These are phyloP conservation scores for Sthenelais limicola DNA, from an alignment of 2,888 invertebrate species.

Conservation along the genomic window DNA sequence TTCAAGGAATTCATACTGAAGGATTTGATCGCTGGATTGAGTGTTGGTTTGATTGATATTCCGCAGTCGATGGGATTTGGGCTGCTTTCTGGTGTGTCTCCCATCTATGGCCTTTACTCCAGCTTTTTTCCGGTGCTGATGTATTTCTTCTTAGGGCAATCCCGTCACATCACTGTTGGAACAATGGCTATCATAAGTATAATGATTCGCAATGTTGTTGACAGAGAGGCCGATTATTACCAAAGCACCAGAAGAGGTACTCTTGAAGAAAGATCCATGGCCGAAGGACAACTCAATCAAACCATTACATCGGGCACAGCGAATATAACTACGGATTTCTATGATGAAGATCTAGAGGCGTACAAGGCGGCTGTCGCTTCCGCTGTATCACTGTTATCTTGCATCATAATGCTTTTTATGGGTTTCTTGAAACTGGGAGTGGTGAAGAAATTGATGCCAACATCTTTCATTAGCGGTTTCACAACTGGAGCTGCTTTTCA, in stretches of 20 bases:
- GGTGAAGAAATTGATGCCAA: slow-evolving; percentile 83
- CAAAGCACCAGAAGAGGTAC: no score
- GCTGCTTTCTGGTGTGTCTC: slow-evolving; percentile 72
- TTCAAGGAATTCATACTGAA: slow-evolving; percentile 58
- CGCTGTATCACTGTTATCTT: slow-evolving; percentile 47
- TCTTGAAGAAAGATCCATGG: no score
- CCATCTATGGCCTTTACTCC: slow-evolving; percentile 80
- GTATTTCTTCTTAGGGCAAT: slow-evolving; percentile 88
- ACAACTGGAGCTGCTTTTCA: slow-evolving; percentile 57
- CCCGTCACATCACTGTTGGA: slow-evolving; percentile 86
- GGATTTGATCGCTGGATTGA: slow-evolving; percentile 67
- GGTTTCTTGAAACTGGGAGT: slow-evolving; percentile 83
- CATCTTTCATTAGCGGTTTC: slow-evolving; percentile 74
- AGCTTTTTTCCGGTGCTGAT: slow-evolving; percentile 91
- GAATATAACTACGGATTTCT: background rate
- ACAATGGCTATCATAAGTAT: slow-evolving; percentile 70
- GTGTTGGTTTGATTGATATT: slow-evolving; percentile 67
- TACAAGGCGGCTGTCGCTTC: slow-evolving; percentile 49
- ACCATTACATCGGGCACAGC: no score
- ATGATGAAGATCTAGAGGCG: background rate
- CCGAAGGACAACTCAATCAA: no score
- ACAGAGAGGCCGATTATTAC: slow-evolving; percentile 36
- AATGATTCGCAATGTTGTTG: slow-evolving; percentile 62
- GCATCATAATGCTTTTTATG: slow-evolving; percentile 80
- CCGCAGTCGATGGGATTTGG: slow-evolving; percentile 75